phyloP scores from a whole-genome alignment of 2,797 vertebrate species.

The Halcyon leucocephala region DNA sequence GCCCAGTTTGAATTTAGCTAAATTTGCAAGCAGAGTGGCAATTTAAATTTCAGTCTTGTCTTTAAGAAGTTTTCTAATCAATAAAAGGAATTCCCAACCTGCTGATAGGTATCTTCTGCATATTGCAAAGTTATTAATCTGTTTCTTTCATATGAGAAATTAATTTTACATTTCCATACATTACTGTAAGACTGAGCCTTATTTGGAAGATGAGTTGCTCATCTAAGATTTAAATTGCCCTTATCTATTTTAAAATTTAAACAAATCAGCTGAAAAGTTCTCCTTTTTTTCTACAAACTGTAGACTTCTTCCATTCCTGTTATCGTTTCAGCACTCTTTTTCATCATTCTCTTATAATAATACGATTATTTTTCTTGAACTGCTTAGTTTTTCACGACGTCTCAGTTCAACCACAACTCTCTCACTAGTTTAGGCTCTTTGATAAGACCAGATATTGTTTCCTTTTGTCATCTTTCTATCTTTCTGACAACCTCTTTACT shows the following conservation, averaged over 20 bases:
- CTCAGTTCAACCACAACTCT: not conserved
- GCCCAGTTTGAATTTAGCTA: not conserved
- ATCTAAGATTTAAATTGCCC: not conserved
- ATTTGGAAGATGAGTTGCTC: not conserved
- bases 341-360: not conserved
- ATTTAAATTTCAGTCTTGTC: not conserved
- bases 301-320: not conserved
- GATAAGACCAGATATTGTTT: not conserved
- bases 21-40: not conserved
- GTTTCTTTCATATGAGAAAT: not conserved
- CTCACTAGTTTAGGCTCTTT: not conserved
- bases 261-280: not conserved
- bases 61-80: not conserved
- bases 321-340: not conserved
- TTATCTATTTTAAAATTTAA: not conserved
- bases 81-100: not conserved
- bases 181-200: not conserved
- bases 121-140: not conserved
- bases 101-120: not conserved
- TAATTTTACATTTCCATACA: not conserved
- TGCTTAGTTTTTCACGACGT: not conserved
- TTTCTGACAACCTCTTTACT: not conserved
- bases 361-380: not conserved
- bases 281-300: not conserved
- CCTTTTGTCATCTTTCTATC: not conserved